These are phyloP conservation scores for Ophraella communa DNA, from an alignment of 2,888 invertebrate genomes.

Conservation along the genomic window DNA sequence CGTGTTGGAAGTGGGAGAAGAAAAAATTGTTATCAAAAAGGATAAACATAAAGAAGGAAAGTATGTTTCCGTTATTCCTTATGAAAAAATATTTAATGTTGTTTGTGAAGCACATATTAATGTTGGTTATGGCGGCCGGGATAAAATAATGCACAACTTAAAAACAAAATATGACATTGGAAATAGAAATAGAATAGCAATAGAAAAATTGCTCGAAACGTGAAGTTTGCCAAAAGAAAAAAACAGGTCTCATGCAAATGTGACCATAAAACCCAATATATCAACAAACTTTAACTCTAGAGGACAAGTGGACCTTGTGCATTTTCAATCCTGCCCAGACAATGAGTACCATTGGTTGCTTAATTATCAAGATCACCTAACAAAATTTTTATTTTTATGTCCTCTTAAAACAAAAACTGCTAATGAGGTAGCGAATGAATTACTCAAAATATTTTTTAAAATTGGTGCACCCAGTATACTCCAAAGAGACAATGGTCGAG, in stretches of 20 bases:
- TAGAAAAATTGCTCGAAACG: slow-evolving; percentile 15
- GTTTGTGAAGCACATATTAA: too few species aligned
- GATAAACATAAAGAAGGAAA: too few species aligned
- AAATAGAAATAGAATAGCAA: too few species aligned
- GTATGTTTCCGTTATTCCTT: too few species aligned
- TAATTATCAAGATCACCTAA: slow-evolving; percentile 34
- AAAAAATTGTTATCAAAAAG: too few species aligned
- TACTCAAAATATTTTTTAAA: slow-evolving; percentile 34
- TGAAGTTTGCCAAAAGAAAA: slow-evolving; percentile 30
- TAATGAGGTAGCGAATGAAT: slow-evolving; percentile 25
- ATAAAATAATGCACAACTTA: slow-evolving; percentile 6
- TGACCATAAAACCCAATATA: slow-evolving; percentile 21
- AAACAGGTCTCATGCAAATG: slow-evolving; percentile 17
- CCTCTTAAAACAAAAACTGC: slow-evolving; percentile 15
- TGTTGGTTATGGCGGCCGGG: slow-evolving; percentile 8
- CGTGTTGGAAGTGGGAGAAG: too few species aligned
- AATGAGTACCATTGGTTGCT: slow-evolving; percentile 31
- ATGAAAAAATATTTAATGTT: too few species aligned
- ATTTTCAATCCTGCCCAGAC: slow-evolving; percentile 28
- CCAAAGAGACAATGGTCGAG: slow-evolving; percentile 41
- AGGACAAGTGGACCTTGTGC: too few species aligned
- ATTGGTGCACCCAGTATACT: slow-evolving; percentile 36
- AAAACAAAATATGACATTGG: slow-evolving; percentile 15
- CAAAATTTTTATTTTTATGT: too few species aligned
- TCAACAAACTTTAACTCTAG: too few species aligned